Percentiles rank a stretch among this genome's conserved stretches.
Evolutionary conservation across 2,888 invertebrate genomes (phyloP).

Genomic region (Mimumesa dahlbomi): DNA sequence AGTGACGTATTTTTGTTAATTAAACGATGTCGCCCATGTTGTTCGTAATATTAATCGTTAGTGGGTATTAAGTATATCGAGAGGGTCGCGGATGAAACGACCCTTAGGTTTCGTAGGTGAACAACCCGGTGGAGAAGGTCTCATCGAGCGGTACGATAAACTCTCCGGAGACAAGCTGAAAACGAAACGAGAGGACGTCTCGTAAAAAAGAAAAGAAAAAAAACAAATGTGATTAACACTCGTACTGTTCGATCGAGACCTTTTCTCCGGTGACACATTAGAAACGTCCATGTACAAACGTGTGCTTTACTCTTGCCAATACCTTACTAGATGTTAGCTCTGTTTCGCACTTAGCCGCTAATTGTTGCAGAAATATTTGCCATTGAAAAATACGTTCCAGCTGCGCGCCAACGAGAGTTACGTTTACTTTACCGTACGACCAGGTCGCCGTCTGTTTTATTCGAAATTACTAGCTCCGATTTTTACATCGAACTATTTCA

Average conservation of each 20-base stretch:
- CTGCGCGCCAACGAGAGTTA: conserved; percentile 13
- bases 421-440: background rate
- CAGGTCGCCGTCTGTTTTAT: conserved; percentile 21
- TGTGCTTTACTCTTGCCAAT: conserved; percentile 74
- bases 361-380: conserved; percentile 29
- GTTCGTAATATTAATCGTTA: conserved; percentile 46
- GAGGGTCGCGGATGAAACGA: background rate
- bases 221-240: background rate
- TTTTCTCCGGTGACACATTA: conserved; percentile 30
- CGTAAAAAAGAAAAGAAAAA: too few relatives aligned
- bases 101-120: conserved; percentile 38
- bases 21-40: conserved; percentile 49
- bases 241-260: background rate
- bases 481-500: background rate
- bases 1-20: conserved; percentile 60
- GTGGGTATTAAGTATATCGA: conserved; percentile 24
- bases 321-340: conserved; percentile 49
- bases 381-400: conserved; percentile 18
- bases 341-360: conserved; percentile 39
- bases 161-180: too few relatives aligned
- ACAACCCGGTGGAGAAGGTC: conserved; percentile 21
- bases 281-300: conserved; percentile 73
- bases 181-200: too few relatives aligned
- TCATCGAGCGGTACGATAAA: background rate
- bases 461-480: background rate